Percentiles rank a stretch among this genome's conserved stretches.
Conservation (phyloP, 2,113 vertebrate species). For the Sigmodon hispidus region DNA sequence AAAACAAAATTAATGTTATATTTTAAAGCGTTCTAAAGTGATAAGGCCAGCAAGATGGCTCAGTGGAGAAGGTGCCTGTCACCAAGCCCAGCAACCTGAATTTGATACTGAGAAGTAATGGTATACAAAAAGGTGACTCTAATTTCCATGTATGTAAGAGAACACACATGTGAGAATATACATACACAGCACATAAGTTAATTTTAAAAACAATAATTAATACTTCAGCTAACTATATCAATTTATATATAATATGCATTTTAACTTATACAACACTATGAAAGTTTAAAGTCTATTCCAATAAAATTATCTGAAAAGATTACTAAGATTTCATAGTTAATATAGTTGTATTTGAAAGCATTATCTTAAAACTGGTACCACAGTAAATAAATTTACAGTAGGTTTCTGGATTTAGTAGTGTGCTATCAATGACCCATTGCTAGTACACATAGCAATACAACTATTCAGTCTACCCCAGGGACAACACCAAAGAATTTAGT, state of each 20-base stretch:
- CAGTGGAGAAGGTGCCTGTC: not conserved
- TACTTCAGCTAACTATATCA: not conserved
- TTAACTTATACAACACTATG: not conserved
- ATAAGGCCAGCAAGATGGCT: not conserved
- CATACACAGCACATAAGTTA: not conserved
- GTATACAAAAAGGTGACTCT: not conserved
- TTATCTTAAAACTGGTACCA: constrained; percentile 29
- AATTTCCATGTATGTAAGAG: not conserved
- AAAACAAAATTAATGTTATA: constrained; percentile 35
- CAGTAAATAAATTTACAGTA: constrained; percentile 28
- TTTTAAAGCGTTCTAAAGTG: constrained; percentile 11
- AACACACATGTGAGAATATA: not conserved
- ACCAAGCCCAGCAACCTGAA: not conserved
- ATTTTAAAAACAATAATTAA: not conserved
- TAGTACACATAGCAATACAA: constrained; percentile 38
- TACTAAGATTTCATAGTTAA: constrained; percentile 2
- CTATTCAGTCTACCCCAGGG: not conserved
- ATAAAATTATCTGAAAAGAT: constrained; percentile 10
- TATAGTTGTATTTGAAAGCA: not conserved
- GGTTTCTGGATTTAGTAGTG: not conserved
- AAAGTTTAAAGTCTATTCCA: not conserved
- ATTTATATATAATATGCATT: not conserved
- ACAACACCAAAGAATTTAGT: not conserved
- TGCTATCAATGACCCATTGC: not conserved
- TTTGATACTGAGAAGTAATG: not conserved